A percentile compares a stretch with the other conserved stretches of the same genome.
These are phyloP conservation scores for Antennarius maculatus DNA, from an alignment of 2,797 vertebrate genomes.

Conservation along the genomic window DNA sequence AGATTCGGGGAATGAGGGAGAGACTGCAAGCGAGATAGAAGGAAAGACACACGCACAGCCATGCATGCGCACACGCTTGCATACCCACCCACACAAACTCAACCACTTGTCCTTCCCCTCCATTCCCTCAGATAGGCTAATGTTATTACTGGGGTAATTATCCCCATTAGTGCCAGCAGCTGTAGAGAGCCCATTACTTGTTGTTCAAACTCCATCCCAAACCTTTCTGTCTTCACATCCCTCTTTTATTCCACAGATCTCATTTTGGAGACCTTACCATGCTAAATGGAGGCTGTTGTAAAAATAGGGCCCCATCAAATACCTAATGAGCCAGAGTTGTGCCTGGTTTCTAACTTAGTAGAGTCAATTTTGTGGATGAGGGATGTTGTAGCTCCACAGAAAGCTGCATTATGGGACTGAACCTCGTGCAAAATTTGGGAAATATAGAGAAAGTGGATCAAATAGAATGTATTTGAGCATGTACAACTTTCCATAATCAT, in stretches of 20 bases:
- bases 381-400: background rate
- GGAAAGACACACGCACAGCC: slow-evolving; percentile 45
- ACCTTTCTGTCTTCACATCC: slow-evolving; percentile 68
- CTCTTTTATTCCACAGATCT: slow-evolving; percentile 63
- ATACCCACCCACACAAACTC: slow-evolving; percentile 84
- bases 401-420: background rate
- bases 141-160: slow-evolving; percentile 99
- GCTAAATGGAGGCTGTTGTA: slow-evolving; percentile 18
- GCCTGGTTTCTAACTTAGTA: slow-evolving; percentile 15
- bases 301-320: slow-evolving; percentile 49
- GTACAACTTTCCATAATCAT: background rate
- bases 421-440: background rate
- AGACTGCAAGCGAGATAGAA: slow-evolving; percentile 71
- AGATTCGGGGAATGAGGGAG: slow-evolving; percentile 76
- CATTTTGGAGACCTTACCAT: slow-evolving; percentile 56
- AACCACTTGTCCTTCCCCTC: slow-evolving; percentile 97
- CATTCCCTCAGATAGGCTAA: slow-evolving; percentile 99
- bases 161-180: slow-evolving; percentile 98
- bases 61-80: slow-evolving; percentile 47
- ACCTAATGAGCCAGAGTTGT: slow-evolving; percentile 38
- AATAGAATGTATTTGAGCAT: background rate
- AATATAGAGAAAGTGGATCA: background rate
- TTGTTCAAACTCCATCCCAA: slow-evolving; percentile 76
- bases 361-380: slow-evolving; percentile 13
- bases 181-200: slow-evolving; percentile 86